phyloP scores from a whole-genome alignment of 53 echinoderm and acorn worm species.

The Echinarachnius parma region DNA sequence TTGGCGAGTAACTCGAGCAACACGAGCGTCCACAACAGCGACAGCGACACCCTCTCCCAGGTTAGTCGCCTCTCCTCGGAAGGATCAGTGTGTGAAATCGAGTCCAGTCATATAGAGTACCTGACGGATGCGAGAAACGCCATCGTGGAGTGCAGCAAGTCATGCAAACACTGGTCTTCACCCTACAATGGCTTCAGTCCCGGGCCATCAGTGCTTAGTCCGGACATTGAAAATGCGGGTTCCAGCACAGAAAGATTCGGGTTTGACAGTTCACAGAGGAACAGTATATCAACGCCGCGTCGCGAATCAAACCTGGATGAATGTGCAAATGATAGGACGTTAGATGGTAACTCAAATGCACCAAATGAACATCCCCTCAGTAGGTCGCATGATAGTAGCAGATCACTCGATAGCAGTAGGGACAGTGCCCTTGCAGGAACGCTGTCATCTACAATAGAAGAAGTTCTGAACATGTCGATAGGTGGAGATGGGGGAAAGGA shows the following conservation, averaged over 20 bases:
- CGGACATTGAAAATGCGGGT: constrained; percentile 28
- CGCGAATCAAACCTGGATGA: constrained; percentile 17
- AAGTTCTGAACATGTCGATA: constrained; percentile 67
- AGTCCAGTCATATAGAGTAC: constrained; percentile 85
- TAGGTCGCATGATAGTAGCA: constrained; percentile 3
- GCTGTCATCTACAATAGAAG: constrained; percentile 71
- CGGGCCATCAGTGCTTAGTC: constrained; percentile 57
- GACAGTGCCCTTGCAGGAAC: constrained; percentile 33
- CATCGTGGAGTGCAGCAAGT: constrained; percentile 56
- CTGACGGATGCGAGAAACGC: constrained; percentile 75
- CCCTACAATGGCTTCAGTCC: constrained; percentile 80
- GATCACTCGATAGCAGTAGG: constrained; percentile 6
- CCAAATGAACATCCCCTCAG: constrained; percentile 13
- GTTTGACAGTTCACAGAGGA: constrained; percentile 2
- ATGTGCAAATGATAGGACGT: constrained; percentile 8
- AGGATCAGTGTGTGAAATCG: constrained; percentile 54
- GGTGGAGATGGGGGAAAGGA: constrained; percentile 23
- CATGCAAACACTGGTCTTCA: constrained; percentile 68
- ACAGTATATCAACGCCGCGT: not conserved
- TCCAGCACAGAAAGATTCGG: not conserved
- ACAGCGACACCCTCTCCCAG: constrained; percentile 35
- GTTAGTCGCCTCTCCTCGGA: constrained; percentile 27
- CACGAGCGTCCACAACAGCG: not conserved
- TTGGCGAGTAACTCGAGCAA: constrained; percentile 26
- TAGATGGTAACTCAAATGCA: not conserved